Base-by-base conservation (phyloP, 2,113 vertebrate species). In the Gadus macrocephalus region DNA sequence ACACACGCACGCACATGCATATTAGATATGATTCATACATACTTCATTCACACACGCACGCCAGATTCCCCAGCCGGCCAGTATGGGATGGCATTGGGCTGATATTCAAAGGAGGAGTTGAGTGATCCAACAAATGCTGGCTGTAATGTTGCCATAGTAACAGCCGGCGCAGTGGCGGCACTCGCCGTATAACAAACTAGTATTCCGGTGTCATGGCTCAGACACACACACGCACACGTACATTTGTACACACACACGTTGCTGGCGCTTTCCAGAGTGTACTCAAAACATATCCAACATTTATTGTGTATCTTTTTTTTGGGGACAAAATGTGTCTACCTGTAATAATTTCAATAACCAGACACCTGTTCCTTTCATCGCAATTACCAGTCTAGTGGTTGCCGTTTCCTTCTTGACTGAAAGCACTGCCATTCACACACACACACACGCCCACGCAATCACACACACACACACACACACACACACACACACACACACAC, bases 71-170 rank as follows among this genome's bases (percentile, higher is more conserved):
- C 82, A 80, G 84, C 86, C 83, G 76, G 81, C 86, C 79, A 79
- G 76, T 85, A 84, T 83, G 85, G 84, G 81, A 77, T 87, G 85
- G 84, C 82, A 77, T 87, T 84, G 86, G 86, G 84, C 83, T 86
- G 81, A 81, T 88, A 86, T 88, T 88, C 85, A 87, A 88, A 89
- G 82, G 73, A 72, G 73, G 86, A 81, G 82, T 67, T 84, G 77
- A 49, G 42, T 70, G 65, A 78, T 84, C 87, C 86, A 88, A 84
- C 84, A 78, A 84, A 87, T 84, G 67, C 73, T 84, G 82, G 86
- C 87, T 88, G 80, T 84, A 86, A 84, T 78, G 86, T 89, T 90
- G 64, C 87, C 79, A 89, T 87, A 79, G 89, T 79, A 87, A 90
- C 88, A 84, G 86, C 78, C 88, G 84, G 78, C 85, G 85, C 83